Evolutionary conservation across 1,140 invertebrate species (phyloP), one percentile per base, ranked within the genome.

Genomic region (Bombus turneri): DNA sequence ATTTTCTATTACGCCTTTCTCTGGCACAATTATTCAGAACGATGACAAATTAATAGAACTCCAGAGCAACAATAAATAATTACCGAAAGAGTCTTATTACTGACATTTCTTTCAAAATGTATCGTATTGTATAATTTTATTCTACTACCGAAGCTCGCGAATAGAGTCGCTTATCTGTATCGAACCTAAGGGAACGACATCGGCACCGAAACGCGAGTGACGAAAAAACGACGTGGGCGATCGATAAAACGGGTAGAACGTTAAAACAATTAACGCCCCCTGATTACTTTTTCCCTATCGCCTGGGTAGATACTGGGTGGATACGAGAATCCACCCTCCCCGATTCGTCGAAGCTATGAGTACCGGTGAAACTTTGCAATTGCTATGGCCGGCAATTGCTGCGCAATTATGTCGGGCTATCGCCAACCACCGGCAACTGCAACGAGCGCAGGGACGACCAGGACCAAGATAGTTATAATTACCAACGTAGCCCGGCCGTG

Each of bases 321-420:
- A 57, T 39, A 77, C 39, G 25, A 39, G 39, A 68, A 62, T 81
- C 75, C 73, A 68, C 79, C 66, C 39, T 31, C n/a, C 75, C n/a
- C 57, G 57, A 77, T 69, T 81, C 84, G 73, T 59, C 41, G 69
- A 28, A 66, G 72, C 34, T 41, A 25, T 43, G 78, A 18, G 2
- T 6, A 43, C 39, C 39, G 28, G 81, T 47, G 41, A 57, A 71
- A 86, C 9, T 75, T 31, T 57, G 83, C 83, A 66, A 85, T 87
- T 25, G 82, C 53, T 39, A 31, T 73, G 9, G 73, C 75, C 66
- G 85, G 86, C 87, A 89, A 91, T 91, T 90, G 87, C 82, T 72
- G 64, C 34, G 84, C 87, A 87, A 91, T 91, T 91, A 91, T 87
- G 88, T 89, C 88, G 83, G 85, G 88, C 87, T 86, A 87, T 86